Evolutionary conservation across 1,140 invertebrate species (phyloP).

Genomic region (Formica selysi): DNA sequence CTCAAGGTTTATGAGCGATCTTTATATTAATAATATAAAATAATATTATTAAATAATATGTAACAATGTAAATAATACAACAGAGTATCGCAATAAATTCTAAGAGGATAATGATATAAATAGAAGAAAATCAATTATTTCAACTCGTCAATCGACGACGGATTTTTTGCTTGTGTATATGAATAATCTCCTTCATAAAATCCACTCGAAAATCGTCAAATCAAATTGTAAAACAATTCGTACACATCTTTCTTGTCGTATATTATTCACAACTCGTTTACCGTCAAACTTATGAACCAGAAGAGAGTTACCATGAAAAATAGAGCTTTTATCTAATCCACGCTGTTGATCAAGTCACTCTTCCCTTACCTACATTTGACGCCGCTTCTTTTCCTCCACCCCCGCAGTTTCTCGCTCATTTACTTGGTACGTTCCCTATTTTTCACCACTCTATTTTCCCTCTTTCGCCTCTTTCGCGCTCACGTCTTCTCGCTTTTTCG

Average conservation of each 20-base stretch:
- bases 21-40: not conserved
- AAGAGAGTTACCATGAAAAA: not conserved
- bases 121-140: not conserved
- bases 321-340: constrained; percentile 43
- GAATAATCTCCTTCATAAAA: not conserved
- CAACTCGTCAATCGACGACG: not conserved
- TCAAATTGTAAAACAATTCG: not conserved
- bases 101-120: not conserved
- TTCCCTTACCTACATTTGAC: not conserved
- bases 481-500: not conserved
- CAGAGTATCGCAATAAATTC: not conserved
- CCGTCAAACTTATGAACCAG: constrained; percentile 10
- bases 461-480: not conserved
- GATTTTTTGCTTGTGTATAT: not conserved
- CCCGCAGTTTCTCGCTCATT: not conserved
- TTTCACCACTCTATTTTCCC: constrained; percentile 40
- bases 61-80: not conserved
- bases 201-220: not conserved
- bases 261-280: not conserved
- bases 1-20: too few species aligned
- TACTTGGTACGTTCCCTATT: constrained; percentile 19
- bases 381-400: too few species aligned
- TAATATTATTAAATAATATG: not conserved
- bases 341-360: constrained; percentile 18
- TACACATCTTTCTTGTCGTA: not conserved